phyloP scores from a whole-genome alignment of 2,888 invertebrate genomes.

The Cylloceria caligata region DNA sequence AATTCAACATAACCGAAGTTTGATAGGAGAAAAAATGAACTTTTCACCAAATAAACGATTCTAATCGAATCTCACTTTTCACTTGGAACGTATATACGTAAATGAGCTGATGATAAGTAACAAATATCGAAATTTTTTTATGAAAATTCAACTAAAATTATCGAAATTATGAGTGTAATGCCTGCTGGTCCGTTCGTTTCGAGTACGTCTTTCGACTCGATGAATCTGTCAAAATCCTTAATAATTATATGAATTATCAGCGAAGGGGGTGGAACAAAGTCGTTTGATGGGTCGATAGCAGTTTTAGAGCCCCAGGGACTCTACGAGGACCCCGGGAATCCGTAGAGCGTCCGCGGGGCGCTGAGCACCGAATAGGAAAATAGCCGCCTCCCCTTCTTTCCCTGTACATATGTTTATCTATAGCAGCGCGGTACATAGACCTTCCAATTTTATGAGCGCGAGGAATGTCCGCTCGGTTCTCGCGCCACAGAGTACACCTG shows the following conservation, averaged over 20 bases:
- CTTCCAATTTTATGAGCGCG: constrained; percentile 55
- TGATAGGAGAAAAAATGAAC: no score
- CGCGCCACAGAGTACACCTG: constrained; percentile 4
- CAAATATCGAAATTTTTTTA: no score
- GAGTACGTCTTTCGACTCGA: not conserved
- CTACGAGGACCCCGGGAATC: constrained; percentile 56
- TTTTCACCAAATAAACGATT: no score
- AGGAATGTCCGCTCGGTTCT: constrained; percentile 40
- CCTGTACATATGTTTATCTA: constrained; percentile 19
- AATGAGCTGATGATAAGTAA: no score
- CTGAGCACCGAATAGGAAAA: constrained; percentile 54
- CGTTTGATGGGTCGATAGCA: constrained; percentile 60
- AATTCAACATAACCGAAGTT: no score
- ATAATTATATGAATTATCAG: constrained; percentile 47
- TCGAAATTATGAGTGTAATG: no score
- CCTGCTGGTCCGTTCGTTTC: constrained; percentile 26
- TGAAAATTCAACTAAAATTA: no score
- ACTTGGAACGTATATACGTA: no score
- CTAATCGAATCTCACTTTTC: no score
- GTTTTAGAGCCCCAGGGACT: constrained; percentile 47
- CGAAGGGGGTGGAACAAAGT: constrained; percentile 33
- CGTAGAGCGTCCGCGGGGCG: constrained; percentile 51
- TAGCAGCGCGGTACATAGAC: constrained; percentile 14
- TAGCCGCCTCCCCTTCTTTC: constrained; percentile 51
- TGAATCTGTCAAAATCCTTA: not conserved